Base-by-base conservation (phyloP, 2,888 invertebrate species). In the Protonemura montana region DNA sequence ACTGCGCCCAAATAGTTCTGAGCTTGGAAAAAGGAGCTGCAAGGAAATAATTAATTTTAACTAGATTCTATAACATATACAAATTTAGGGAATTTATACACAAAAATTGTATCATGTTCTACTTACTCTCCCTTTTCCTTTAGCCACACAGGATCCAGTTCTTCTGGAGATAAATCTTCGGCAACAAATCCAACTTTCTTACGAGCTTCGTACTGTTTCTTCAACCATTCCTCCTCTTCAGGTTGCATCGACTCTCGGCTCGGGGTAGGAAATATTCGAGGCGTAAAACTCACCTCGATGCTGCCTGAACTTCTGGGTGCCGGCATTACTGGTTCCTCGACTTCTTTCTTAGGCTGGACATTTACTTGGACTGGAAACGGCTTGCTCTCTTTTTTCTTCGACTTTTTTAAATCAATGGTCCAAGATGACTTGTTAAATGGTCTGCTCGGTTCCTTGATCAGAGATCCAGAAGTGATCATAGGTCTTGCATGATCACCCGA, bases 121-220 rank as follows among this genome's bases (percentile, higher is more conserved):
- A 92, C 93, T 90, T 90, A 93, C 93, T 96, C 95, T 83, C 97
- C 97, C 91, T 97, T 97, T 87, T 94, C 94, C 89, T 96, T 94
- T 86, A 97, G 93, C 95, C 96, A 97, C 87, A 95, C 93, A 0
- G 97, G 97, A 91, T 97, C 96, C 89, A 94, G 95, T 91, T 97
- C 97, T 90, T 97, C 97, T 0, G 95, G 94, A 76, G 95, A 92
- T 0, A 96, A 92, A 90, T 96, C 95, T 90, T 95, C 95, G 10
- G 94, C 94, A 0, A 94, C 92, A 89, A 96, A 95, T 28, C 97
- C 96, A 85, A 91, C 90, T 0, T 94, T 93, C 89, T 95, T 92
- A 89, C 95, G 92, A 13, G 96, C 95, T 89, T 95, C 94, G 0
- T 95, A 95, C 89, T 97, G 95, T 90, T 97, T 97, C 88, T 93